These are phyloP conservation scores for Phrynocephalus guinanensis DNA, from an alignment of 2,797 vertebrate species.

Conservation along the genomic window DNA sequence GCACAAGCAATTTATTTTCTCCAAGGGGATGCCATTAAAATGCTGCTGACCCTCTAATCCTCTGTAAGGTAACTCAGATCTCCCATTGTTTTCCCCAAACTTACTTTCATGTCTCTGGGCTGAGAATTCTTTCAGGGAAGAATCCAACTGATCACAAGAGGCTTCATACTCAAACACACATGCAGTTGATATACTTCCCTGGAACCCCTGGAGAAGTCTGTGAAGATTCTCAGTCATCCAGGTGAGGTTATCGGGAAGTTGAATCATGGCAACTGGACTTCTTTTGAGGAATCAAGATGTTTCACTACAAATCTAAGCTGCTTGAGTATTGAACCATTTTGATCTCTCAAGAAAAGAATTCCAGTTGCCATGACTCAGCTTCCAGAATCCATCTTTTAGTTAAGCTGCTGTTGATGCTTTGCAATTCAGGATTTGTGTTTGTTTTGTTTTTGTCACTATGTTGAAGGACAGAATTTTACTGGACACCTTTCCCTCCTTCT, in stretches of 20 bases:
- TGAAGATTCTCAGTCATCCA: too few relatives aligned
- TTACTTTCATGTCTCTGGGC: background rate
- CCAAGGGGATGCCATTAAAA: conserved; percentile 46
- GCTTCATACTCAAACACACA: background rate
- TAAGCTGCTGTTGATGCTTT: background rate
- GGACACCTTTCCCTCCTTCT: background rate
- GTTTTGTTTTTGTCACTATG: too few relatives aligned
- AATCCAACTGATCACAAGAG: background rate
- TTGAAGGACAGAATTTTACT: background rate
- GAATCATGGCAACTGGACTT: too few relatives aligned
- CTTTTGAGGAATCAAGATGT: too few relatives aligned
- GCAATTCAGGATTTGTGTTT: background rate
- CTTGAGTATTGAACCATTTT: too few relatives aligned
- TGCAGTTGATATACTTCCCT: background rate
- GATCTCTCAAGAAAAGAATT: too few relatives aligned
- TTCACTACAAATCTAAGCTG: too few relatives aligned
- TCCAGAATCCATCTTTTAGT: background rate
- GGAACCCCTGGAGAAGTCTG: background rate
- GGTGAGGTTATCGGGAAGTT: too few relatives aligned
- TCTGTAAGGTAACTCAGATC: background rate
- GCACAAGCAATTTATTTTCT: background rate
- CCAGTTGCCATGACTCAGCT: too few relatives aligned
- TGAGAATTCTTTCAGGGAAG: background rate
- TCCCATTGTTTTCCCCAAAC: background rate
- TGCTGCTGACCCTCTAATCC: conserved; percentile 23